Conservation (phyloP, 2,113 vertebrate species). For the Uropsilus gracilis region DNA sequence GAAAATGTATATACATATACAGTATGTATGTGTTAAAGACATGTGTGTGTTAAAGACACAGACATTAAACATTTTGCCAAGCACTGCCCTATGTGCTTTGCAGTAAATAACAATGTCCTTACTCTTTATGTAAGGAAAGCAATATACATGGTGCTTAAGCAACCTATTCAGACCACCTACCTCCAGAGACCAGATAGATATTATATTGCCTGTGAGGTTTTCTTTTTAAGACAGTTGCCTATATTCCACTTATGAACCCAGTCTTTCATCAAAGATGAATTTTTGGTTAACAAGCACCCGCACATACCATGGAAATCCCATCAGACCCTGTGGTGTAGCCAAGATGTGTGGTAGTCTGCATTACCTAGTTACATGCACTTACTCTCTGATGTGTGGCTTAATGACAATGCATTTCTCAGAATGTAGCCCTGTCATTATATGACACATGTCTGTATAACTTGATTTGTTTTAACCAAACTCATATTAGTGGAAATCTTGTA, state of each 20-base stretch:
- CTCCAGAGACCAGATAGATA: neutral
- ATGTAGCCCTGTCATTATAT: too few species aligned
- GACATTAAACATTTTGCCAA: neutral
- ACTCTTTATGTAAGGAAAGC: constrained; percentile 9
- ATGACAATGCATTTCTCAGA: too few species aligned
- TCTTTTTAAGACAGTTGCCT: neutral
- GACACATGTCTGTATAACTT: neutral
- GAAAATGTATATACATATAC: neutral
- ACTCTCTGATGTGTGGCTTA: too few species aligned
- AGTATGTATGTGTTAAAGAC: neutral
- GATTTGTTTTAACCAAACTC: neutral
- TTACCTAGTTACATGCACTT: too few species aligned
- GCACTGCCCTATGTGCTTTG: neutral
- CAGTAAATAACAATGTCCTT: neutral
- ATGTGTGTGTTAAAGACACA: neutral
- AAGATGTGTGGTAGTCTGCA: too few species aligned
- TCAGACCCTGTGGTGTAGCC: too few species aligned
- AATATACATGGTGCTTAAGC: neutral
- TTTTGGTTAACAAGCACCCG: too few species aligned
- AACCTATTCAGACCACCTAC: neutral
- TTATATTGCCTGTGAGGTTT: neutral
- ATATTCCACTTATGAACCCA: neutral
- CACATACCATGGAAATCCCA: too few species aligned
- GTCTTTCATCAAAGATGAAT: too few species aligned
- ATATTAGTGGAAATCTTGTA: neutral